Conservation (phyloP, 1,140 invertebrate species). For the Bombus affinis region DNA sequence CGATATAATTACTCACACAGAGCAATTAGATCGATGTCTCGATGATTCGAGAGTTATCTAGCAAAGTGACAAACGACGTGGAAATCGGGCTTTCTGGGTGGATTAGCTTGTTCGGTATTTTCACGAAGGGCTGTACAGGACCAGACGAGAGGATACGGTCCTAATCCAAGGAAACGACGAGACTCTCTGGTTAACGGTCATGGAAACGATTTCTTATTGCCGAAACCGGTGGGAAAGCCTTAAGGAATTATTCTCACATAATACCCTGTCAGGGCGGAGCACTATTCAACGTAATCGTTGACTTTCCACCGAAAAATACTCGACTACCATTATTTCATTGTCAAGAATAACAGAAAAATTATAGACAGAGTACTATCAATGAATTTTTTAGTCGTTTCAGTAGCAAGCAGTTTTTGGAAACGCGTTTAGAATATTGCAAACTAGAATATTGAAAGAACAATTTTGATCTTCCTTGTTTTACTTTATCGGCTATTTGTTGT, state of each 20-base stretch:
- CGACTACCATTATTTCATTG: too few relatives aligned
- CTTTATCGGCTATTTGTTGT: neutral
- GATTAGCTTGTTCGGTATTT: constrained; percentile 4
- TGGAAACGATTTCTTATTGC: neutral
- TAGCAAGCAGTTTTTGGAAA: too few relatives aligned
- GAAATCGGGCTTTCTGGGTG: constrained; percentile 21
- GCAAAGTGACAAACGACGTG: too few relatives aligned
- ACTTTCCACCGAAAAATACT: neutral
- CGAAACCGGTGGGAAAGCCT: neutral
- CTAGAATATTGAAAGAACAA: neutral
- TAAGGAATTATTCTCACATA: neutral
- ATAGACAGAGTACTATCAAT: too few relatives aligned
- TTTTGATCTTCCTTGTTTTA: neutral
- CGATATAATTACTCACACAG: too few relatives aligned
- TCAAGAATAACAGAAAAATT: too few relatives aligned
- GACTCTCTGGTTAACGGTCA: constrained; percentile 1
- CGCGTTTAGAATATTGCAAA: too few relatives aligned
- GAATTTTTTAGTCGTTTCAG: too few relatives aligned
- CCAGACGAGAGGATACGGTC: constrained; percentile 21
- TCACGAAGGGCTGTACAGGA: constrained; percentile 19
- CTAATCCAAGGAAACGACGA: neutral
- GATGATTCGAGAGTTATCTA: too few relatives aligned
- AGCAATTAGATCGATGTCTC: too few relatives aligned
- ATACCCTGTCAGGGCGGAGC: neutral
- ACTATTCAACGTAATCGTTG: neutral